Conservation (phyloP, 35 echinoderm and acorn worm genomes). For the Nesometra sesokonis region DNA sequence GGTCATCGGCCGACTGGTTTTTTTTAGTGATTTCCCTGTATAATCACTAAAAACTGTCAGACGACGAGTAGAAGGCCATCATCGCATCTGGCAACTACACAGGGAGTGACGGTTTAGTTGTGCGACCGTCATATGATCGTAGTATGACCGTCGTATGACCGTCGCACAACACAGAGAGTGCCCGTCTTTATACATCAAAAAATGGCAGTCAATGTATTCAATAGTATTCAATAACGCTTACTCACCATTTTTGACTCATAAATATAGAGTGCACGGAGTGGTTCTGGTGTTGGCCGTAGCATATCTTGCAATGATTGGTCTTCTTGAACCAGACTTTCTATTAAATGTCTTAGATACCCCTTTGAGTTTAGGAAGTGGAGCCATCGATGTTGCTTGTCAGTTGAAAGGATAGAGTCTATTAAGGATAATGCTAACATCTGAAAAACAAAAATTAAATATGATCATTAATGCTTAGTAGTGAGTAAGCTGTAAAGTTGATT, state of each 20-base stretch:
- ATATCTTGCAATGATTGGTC: slow-evolving; percentile 59
- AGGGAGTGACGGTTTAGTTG: too few species aligned
- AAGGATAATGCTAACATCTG: slow-evolving; percentile 84
- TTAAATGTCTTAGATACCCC: slow-evolving; percentile 71
- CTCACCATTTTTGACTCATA: slow-evolving; percentile 95
- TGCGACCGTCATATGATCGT: too few species aligned
- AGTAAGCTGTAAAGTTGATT: background rate
- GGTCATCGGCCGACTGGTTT: too few species aligned
- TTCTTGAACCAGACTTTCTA: slow-evolving; percentile 54
- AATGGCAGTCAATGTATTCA: background rate
- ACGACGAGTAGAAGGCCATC: too few species aligned
- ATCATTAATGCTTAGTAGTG: background rate
- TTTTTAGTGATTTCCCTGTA: too few species aligned
- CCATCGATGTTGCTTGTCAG: slow-evolving; percentile 74
- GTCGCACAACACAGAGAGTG: too few species aligned
- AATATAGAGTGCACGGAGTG: slow-evolving; percentile 68
- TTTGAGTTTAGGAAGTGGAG: slow-evolving; percentile 63
- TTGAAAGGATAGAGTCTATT: slow-evolving; percentile 49
- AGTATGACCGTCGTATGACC: too few species aligned
- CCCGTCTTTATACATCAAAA: too few species aligned
- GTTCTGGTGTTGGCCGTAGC: slow-evolving; percentile 75
- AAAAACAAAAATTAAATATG: too few species aligned
- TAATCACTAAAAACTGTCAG: too few species aligned
- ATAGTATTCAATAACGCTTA: background rate
- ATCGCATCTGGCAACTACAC: too few species aligned